Conservation (phyloP, 2,113 vertebrate species). For the Myanophis thanlyinensis region DNA sequence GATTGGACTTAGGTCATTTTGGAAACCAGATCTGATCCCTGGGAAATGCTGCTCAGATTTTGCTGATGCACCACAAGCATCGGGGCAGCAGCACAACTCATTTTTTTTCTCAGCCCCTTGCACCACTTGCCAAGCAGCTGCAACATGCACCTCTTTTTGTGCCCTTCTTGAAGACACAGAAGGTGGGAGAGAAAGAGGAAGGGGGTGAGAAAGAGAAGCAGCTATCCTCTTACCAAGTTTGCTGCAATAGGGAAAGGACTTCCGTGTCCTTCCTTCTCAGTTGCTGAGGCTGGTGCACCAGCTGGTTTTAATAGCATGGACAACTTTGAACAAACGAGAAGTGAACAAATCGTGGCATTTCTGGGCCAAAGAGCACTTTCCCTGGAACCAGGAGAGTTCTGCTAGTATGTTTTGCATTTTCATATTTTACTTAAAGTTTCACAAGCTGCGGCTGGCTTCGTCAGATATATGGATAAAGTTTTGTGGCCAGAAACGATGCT, state of each 20-base stretch:
- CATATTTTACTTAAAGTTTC: background rate
- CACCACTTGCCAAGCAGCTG: background rate
- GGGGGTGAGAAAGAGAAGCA: background rate
- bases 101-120: background rate
- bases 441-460: background rate
- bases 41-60: background rate
- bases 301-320: background rate
- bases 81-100: background rate
- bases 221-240: background rate
- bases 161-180: background rate
- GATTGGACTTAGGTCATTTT: background rate
- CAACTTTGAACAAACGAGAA: background rate
- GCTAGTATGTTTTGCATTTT: background rate
- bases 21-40: background rate
- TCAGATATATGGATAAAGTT: background rate
- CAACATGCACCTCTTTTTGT: background rate
- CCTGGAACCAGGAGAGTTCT: background rate
- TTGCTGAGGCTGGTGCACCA: background rate
- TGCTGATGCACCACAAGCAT: background rate
- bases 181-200: background rate
- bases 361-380: background rate
- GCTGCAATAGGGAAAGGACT: background rate
- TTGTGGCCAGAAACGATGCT: background rate
- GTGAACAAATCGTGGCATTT: background rate
- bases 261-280: background rate